Percentiles rank a stretch among this genome's conserved stretches.
phyloP scores from a whole-genome alignment of 2,888 invertebrate species.

The Dicroscelio sp. region DNA sequence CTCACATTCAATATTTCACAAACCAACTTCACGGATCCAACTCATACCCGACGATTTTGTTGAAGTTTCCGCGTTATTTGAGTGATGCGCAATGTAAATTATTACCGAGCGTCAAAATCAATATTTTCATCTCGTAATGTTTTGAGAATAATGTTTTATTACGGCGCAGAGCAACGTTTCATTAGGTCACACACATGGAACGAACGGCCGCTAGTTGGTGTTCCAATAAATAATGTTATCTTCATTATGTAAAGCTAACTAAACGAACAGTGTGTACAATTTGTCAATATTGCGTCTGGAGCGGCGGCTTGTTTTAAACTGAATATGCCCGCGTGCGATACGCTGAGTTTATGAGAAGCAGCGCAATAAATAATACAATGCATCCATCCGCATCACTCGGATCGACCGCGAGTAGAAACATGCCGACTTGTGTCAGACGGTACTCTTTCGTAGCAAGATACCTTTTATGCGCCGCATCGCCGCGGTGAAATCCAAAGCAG shows the following conservation, averaged over 20 bases:
- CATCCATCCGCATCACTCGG: slow-evolving; percentile 63
- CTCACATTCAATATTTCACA: too few species aligned
- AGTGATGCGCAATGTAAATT: slow-evolving; percentile 46
- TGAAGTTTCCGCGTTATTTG: slow-evolving; percentile 42
- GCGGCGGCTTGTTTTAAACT: slow-evolving; percentile 9
- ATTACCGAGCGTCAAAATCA: slow-evolving; percentile 44
- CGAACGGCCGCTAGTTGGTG: neutral
- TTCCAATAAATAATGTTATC: neutral
- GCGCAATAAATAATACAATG: slow-evolving; percentile 71
- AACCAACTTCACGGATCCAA: too few species aligned
- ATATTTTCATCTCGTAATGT: slow-evolving; percentile 46
- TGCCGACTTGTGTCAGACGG: slow-evolving; percentile 72
- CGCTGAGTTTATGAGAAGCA: slow-evolving; percentile 43
- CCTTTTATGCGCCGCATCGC: slow-evolving; percentile 58
- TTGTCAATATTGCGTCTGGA: slow-evolving; percentile 29
- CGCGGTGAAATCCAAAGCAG: slow-evolving; percentile 60
- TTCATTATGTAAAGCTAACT: neutral
- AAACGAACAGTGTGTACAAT: neutral
- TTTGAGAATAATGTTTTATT: slow-evolving; percentile 23
- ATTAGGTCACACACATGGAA: neutral
- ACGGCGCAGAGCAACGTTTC: neutral
- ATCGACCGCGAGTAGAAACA: slow-evolving; percentile 77
- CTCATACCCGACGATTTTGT: too few species aligned
- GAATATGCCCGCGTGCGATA: slow-evolving; percentile 31
- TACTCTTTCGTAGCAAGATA: slow-evolving; percentile 63